Evolutionary conservation across 1,140 invertebrate genomes (phyloP).

Genomic region (Venustaconcha ellipsiformis): DNA sequence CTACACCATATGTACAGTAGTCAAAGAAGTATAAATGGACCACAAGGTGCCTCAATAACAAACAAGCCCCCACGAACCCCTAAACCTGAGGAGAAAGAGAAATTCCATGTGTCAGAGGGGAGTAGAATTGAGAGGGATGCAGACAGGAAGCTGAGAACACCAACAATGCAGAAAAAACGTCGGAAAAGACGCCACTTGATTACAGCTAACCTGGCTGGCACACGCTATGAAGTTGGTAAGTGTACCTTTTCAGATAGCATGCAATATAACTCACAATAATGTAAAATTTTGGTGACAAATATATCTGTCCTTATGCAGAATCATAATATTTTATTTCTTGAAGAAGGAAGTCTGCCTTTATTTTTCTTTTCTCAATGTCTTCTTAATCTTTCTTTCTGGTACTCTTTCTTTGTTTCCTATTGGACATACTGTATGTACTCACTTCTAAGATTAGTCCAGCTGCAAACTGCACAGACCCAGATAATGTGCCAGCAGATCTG

Average conservation of each 20-base stretch:
- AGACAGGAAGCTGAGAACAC: slow-evolving; percentile 16
- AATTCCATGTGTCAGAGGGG: slow-evolving; percentile 19
- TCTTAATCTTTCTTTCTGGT: not conserved
- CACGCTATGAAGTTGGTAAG: slow-evolving; percentile 69
- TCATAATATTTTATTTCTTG: not conserved
- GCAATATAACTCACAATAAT: not conserved
- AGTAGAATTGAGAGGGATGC: slow-evolving; percentile 3
- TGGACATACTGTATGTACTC: no score
- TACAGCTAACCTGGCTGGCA: slow-evolving; percentile 65
- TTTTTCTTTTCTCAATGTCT: not conserved
- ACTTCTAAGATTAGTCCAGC: no score
- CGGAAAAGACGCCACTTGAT: slow-evolving; percentile 58
- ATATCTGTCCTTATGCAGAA: not conserved
- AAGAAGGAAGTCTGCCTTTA: not conserved
- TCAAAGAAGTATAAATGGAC: slow-evolving; percentile 19
- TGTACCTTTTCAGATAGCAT: slow-evolving; percentile 4
- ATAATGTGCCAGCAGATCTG: no score
- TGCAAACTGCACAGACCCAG: no score
- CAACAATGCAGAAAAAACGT: slow-evolving; percentile 46
- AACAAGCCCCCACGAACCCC: slow-evolving; percentile 11
- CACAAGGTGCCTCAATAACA: slow-evolving; percentile 27
- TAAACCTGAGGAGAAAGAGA: not conserved
- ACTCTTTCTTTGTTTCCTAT: no score
- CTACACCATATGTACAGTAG: slow-evolving; percentile 38
- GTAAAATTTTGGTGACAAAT: not conserved